Base-by-base conservation (phyloP, 2,888 invertebrate genomes). In the Osmoderma eremita region DNA sequence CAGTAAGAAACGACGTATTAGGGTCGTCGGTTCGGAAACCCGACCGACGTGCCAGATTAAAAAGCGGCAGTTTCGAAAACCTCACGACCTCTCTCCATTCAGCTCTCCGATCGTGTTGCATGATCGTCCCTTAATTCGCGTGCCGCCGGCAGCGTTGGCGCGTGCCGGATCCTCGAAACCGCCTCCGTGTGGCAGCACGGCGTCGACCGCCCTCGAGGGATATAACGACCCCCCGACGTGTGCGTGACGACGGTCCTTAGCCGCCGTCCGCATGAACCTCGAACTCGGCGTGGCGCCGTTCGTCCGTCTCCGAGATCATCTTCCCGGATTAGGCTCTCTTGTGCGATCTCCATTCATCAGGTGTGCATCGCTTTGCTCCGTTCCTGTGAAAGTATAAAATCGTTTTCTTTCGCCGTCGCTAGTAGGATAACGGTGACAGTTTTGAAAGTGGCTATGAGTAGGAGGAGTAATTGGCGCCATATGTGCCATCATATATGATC, bases 101-200 rank as follows among this genome's bases (percentile, higher is more conserved):
- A 61, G 30, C 58, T n/a, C n/a, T 42, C 45, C 45, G 58, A 61
- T 61, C 58, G 58, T 61, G 58, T 61, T 42, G n/a, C 58, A 61
- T 61, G 58, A 61, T 61, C 58, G 45, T 61, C 41, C 58, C 30
- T 42, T 61, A 61, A 61, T 61, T 61, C 58, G 58, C 58, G 58
- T 61, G 84, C 84, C 84, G 84, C 82, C 83, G 83, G 83, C 83
- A 84, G 83, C 84, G 69, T 84, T 84, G 84, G 84, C 84, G 84
- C 83, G 80, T 84, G 63, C 54, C 36, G 61, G 39, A 48, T 53
- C 48, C 53, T 58, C 36, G 30, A 51, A 61, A 58, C 58, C 65
- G 45, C 49, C 49, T n/a, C 53, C 20, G 39, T 48, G 20, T 49
- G 49, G 58, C 41, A 65, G 65, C 30, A 30, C 58, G 65, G 65